phyloP scores from a whole-genome alignment of 2,888 invertebrate species.

The Lissonota sp. region DNA sequence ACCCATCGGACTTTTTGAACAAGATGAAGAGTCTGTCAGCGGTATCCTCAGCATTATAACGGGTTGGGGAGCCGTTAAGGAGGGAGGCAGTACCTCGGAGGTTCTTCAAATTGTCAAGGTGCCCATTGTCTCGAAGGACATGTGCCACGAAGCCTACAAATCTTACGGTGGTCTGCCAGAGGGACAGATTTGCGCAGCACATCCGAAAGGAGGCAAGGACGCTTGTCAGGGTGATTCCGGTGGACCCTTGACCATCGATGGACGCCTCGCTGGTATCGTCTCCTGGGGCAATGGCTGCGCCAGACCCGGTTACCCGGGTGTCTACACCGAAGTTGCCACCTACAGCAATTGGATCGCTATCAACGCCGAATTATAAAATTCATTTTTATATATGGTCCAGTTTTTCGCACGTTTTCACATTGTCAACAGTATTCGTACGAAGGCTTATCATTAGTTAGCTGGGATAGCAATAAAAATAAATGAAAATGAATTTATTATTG shows the following conservation, averaged over 20 bases:
- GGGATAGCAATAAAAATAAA: too few relatives aligned
- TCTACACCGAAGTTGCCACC: slow-evolving; percentile 85
- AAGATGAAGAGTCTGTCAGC: slow-evolving; percentile 70
- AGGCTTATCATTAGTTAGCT: too few relatives aligned
- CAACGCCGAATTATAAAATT: slow-evolving; percentile 60
- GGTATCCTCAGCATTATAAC: slow-evolving; percentile 69
- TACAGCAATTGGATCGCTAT: slow-evolving; percentile 82
- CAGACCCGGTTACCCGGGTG: slow-evolving; percentile 83
- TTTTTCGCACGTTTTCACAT: too few relatives aligned
- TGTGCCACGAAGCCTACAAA: slow-evolving; percentile 85
- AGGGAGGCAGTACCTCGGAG: slow-evolving; percentile 68
- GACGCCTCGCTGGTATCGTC: slow-evolving; percentile 74
- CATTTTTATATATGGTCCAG: too few relatives aligned
- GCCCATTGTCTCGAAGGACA: slow-evolving; percentile 85
- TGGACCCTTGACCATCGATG: slow-evolving; percentile 72
- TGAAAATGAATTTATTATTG: too few relatives aligned
- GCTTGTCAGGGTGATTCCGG: slow-evolving; percentile 76
- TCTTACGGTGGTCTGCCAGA: slow-evolving; percentile 71
- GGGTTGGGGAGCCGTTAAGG: slow-evolving; percentile 73
- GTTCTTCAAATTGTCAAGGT: slow-evolving; percentile 85
- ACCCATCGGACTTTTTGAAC: slow-evolving; percentile 83
- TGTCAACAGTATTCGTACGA: too few relatives aligned
- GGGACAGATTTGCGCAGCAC: slow-evolving; percentile 86
- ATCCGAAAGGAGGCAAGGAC: slow-evolving; percentile 85
- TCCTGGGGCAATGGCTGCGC: slow-evolving; percentile 86